phyloP scores from a whole-genome alignment of 2,888 invertebrate species.

The Dicyrtomina minuta region DNA sequence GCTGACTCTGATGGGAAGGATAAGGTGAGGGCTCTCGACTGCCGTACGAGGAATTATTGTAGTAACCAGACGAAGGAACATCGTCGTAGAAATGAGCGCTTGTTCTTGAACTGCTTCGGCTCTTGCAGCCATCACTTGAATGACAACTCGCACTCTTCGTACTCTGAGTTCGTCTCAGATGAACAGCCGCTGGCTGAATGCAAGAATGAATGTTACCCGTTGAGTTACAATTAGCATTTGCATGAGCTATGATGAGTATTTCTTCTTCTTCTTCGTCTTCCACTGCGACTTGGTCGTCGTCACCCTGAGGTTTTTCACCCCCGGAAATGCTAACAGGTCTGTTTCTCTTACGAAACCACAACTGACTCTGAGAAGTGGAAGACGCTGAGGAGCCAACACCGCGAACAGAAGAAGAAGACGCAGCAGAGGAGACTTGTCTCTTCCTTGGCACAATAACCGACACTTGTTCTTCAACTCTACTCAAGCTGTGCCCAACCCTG shows the following conservation, averaged over 20 bases:
- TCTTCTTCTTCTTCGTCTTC: conserved; percentile 32
- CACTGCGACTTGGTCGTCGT: no score
- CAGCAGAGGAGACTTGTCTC: conserved; percentile 29
- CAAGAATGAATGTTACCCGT: conserved; percentile 39
- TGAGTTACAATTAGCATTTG: conserved; percentile 33
- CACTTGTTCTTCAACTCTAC: conserved; percentile 9
- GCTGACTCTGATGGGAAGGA: background rate
- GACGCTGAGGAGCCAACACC: conserved; percentile 17
- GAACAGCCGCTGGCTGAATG: conserved; percentile 38
- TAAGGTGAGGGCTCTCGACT: conserved; percentile 32
- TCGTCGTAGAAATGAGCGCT: conserved; percentile 13
- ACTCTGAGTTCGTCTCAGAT: conserved; percentile 52
- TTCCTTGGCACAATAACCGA: conserved; percentile 47
- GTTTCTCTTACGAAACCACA: conserved; percentile 20
- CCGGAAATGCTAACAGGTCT: conserved; percentile 51
- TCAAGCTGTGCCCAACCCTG: background rate
- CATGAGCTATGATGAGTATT: conserved; percentile 40
- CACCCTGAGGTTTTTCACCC: conserved; percentile 53
- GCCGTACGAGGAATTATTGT: conserved; percentile 17
- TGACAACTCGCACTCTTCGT: conserved; percentile 24
- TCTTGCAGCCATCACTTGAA: background rate
- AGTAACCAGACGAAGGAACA: conserved; percentile 3
- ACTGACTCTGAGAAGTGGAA: conserved; percentile 8
- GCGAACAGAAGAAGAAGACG: conserved; percentile 2
- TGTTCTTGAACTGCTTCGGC: background rate